phyloP scores from a whole-genome alignment of 1,140 invertebrate species.

The Cylas formicarius region DNA sequence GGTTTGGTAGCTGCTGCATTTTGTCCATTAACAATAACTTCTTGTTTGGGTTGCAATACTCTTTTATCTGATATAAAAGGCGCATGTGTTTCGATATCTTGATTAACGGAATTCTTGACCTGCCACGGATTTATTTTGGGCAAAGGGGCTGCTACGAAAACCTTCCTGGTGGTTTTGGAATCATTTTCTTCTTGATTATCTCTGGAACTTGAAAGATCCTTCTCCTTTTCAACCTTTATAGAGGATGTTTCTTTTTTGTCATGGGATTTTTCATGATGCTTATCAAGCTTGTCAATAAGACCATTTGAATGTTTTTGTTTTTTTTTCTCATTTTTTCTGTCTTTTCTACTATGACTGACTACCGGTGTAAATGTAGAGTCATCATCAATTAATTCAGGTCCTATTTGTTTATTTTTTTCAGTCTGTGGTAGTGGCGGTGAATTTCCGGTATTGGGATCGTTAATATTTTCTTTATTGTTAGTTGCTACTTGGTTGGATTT shows the following conservation, averaged over 20 bases:
- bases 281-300: constrained; percentile 21
- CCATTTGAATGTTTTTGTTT: constrained; percentile 30
- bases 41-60: constrained; percentile 43
- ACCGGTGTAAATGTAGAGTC: constrained; percentile 47
- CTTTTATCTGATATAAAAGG: constrained; percentile 38
- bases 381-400: constrained; percentile 36
- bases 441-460: constrained; percentile 20
- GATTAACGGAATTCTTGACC: constrained; percentile 36
- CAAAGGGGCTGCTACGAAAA: constrained; percentile 53
- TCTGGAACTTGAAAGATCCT: constrained; percentile 23
- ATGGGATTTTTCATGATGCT: constrained; percentile 12
- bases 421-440: constrained; percentile 9
- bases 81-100: constrained; percentile 20
- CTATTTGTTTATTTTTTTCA: constrained; percentile 18
- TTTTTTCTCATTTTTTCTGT: constrained; percentile 42
- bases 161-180: constrained; percentile 44
- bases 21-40: constrained; percentile 23
- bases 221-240: constrained; percentile 18
- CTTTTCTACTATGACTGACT: constrained; percentile 45
- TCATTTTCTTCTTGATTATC: constrained; percentile 32
- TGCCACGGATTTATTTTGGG: constrained; percentile 56
- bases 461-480: constrained; percentile 32
- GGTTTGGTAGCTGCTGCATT: constrained; percentile 48
- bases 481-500: constrained; percentile 21
- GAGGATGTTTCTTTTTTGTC: constrained; percentile 24